These are phyloP conservation scores for Sclerurus mexicanus DNA, from an alignment of 2,113 vertebrate species.

Conservation along the genomic window DNA sequence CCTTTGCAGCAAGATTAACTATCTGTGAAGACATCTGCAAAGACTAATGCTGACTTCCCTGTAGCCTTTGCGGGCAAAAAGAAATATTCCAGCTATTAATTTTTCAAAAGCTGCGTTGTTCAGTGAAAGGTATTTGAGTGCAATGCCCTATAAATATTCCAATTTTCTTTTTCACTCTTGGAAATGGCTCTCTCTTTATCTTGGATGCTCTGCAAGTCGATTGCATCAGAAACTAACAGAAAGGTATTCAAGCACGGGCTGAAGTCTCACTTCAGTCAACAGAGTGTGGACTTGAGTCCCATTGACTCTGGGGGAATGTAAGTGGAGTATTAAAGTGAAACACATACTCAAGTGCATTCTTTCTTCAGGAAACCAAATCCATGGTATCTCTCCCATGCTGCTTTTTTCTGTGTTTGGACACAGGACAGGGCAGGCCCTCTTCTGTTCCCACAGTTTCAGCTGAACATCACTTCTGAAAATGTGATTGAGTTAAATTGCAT, in stretches of 20 bases:
- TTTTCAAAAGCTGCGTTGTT: conserved; percentile 5
- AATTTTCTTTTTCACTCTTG: neutral
- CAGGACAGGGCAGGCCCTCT: neutral
- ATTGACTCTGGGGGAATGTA: conserved; percentile 24
- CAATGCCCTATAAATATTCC: neutral
- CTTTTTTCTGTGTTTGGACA: neutral
- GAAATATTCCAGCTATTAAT: conserved; percentile 12
- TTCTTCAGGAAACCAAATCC: conserved; percentile 8
- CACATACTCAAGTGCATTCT: conserved; percentile 3
- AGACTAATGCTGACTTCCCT: neutral
- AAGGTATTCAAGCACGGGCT: conserved; percentile 35
- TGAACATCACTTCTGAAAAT: neutral
- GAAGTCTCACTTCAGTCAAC: conserved; percentile 31
- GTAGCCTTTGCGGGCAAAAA: neutral
- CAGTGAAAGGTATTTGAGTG: neutral
- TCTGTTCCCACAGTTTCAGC: neutral
- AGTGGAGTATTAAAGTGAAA: neutral
- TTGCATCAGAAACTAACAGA: conserved; percentile 55
- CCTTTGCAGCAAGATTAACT: neutral
- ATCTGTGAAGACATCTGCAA: neutral
- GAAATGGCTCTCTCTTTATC: conserved; percentile 35
- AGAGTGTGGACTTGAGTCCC: neutral
- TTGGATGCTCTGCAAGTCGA: neutral
- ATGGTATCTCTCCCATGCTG: neutral
- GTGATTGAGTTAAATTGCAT: neutral